Evolutionary conservation across 1,140 invertebrate species (phyloP).

Genomic region (Halictus rubicundus): DNA sequence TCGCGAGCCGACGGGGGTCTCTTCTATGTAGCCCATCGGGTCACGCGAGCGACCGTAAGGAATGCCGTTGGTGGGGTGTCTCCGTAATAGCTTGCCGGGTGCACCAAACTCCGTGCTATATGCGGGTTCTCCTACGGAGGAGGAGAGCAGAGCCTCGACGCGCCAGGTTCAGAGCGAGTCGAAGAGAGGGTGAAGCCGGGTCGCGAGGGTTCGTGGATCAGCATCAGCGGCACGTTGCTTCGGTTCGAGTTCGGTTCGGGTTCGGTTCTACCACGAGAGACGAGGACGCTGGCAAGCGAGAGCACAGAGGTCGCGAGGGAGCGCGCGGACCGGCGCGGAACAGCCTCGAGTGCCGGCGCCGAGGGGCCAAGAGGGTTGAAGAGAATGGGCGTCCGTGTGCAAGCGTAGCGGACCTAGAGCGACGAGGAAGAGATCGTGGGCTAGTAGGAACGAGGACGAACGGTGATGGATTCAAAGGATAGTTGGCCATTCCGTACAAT

Average conservation of each 20-base stretch:
- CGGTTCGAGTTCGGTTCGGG: constrained; percentile 49
- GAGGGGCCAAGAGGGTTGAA: neutral
- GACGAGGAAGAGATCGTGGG: too few relatives aligned
- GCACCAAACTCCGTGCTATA: constrained; percentile 13
- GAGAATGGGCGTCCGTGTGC: neutral
- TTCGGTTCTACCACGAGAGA: constrained; percentile 46
- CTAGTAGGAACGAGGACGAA: neutral
- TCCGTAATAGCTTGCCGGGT: neutral
- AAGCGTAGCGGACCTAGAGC: too few relatives aligned
- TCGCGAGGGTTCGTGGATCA: neutral
- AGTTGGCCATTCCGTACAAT: too few relatives aligned
- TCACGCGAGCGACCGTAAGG: neutral
- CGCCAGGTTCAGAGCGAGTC: neutral
- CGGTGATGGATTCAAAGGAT: neutral
- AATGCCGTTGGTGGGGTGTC: neutral
- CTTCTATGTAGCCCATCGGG: neutral
- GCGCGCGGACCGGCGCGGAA: neutral
- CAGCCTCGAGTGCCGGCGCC: constrained; percentile 10
- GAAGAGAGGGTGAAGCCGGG: neutral
- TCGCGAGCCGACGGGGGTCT: too few relatives aligned
- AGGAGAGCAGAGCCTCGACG: too few relatives aligned
- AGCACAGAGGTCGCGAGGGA: constrained; percentile 5
- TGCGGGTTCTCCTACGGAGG: neutral
- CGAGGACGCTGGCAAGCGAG: constrained; percentile 37
- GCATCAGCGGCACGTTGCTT: constrained; percentile 37